phyloP scores from a whole-genome alignment of 2,113 vertebrate species.

The Mus spicilegus region DNA sequence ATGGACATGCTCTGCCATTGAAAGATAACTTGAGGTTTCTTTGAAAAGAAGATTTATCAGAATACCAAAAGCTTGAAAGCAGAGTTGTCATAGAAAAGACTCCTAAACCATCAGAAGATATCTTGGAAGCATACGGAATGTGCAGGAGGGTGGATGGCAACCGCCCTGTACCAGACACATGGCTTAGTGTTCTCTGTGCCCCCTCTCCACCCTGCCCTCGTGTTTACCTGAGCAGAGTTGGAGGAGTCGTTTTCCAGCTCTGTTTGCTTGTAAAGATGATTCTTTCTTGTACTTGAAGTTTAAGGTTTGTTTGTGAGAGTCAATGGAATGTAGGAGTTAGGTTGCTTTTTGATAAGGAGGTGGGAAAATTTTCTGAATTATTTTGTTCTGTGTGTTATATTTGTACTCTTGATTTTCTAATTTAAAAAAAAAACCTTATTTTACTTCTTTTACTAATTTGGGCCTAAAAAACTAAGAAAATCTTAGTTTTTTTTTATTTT shows the following conservation, averaged over 20 bases:
- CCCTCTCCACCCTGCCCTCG: background rate
- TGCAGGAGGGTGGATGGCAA: slow-evolving; percentile 8
- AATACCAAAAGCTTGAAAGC: slow-evolving; percentile 78
- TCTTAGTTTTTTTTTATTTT: background rate
- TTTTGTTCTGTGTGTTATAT: slow-evolving; percentile 32
- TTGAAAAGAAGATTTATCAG: background rate
- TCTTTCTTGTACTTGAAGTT: background rate
- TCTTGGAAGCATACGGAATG: slow-evolving; percentile 49
- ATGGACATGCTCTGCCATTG: background rate
- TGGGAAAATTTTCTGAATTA: background rate
- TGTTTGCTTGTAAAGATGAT: background rate
- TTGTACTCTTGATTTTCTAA: background rate
- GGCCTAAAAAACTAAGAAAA: background rate
- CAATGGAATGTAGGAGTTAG: slow-evolving; percentile 7
- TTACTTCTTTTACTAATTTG: background rate
- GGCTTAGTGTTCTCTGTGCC: background rate
- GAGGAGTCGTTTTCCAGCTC: background rate
- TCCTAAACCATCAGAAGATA: slow-evolving; percentile 70
- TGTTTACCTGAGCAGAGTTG: background rate
- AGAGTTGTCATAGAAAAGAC: slow-evolving; percentile 77
- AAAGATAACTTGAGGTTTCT: background rate
- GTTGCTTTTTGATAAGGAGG: slow-evolving; percentile 44
- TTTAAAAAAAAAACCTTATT: background rate
- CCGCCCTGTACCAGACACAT: background rate
- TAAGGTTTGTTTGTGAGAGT: slow-evolving; percentile 35